A percentile compares a stretch with the other conserved stretches of the same genome.
Conservation (phyloP, 2,113 vertebrate genomes). For the Chloroceryle aenea region DNA sequence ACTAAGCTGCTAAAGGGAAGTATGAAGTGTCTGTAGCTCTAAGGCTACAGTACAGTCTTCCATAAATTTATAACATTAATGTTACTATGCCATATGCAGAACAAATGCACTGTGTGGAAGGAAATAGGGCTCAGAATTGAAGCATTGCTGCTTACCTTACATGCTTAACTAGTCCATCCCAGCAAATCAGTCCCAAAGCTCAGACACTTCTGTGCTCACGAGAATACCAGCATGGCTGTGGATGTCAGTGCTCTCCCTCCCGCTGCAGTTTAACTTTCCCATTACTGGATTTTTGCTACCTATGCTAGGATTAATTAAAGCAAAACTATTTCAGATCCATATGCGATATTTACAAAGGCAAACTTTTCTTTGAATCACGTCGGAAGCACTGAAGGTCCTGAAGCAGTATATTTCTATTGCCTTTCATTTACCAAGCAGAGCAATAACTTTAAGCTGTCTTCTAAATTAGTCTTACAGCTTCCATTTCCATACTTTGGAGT, state of each 20-base stretch:
- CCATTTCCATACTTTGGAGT: background rate
- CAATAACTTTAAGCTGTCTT: slow-evolving; percentile 43
- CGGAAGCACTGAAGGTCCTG: background rate
- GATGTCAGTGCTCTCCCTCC: background rate
- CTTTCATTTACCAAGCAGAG: slow-evolving; percentile 32
- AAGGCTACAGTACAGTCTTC: slow-evolving; percentile 61
- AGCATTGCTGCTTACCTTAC: slow-evolving; percentile 38
- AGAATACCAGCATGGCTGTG: slow-evolving; percentile 21
- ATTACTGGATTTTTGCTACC: background rate
- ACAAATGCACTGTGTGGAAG: slow-evolving; percentile 58
- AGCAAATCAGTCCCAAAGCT: background rate
- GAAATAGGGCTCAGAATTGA: slow-evolving; percentile 47
- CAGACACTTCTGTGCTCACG: slow-evolving; percentile 1
- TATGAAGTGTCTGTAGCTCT: slow-evolving; percentile 41
- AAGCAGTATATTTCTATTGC: background rate
- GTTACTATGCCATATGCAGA: slow-evolving; percentile 66
- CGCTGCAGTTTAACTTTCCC: background rate
- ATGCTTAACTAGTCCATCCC: slow-evolving; percentile 1
- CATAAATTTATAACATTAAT: slow-evolving; percentile 30
- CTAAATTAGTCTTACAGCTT: slow-evolving; percentile 10
- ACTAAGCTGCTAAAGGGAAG: slow-evolving; percentile 67
- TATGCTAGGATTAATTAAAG: background rate
- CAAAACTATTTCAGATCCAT: background rate
- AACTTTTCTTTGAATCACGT: background rate
- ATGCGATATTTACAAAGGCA: background rate